Base-by-base conservation (phyloP, 2,113 vertebrate species). In the Uria lomvia region DNA sequence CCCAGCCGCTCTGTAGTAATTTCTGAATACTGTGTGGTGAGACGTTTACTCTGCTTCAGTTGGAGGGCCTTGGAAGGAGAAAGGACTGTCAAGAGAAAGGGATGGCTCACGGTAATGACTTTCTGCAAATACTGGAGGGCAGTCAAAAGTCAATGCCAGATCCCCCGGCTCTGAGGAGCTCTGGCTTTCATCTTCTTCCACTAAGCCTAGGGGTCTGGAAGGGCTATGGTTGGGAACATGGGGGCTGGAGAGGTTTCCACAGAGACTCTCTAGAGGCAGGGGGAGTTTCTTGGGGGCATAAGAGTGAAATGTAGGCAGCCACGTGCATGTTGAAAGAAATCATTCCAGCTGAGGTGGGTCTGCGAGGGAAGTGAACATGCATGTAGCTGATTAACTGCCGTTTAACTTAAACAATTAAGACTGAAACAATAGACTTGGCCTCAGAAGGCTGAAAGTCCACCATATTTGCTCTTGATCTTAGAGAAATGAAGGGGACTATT, bases 191-290 rank as follows among this genome's bases (percentile, higher is more conserved):
- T 60, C 67, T 74, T 70, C 42, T 32, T 74, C n/a, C 65, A 34
- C 72, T 82, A 19, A 92, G 26, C 60, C 60, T 40, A 40, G 21
- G 58, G 38, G 43, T 34, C 18, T 40, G 23, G 40, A 59, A 36
- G 43, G 30, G n/a, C n/a, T 52, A 11, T 0, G 3, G 30, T 9
- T 18, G 5, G 45, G 49, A 27, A 42, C 38, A 27, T 1, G 12
- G 49, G 4, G 21, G 49, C 32, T 58, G 50, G 26, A 47, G 55
- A 0, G 0, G 21, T 87, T 90, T 66, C 68, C 70, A 56, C 12
- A 43, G 55, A 34, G 26, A 15, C 7, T 45, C 7, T 66, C 6
- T 26, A 52, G n/a, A 65, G 14, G 23, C 20, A 70, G 22, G 26
- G 7, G 11, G 16, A 34, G 13, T 53, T 93, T 73, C n/a, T 4